Percentiles rank a stretch among this genome's conserved stretches.
These are phyloP conservation scores for Lycophotia porphyrea DNA, from an alignment of 2,888 invertebrate genomes.

Conservation along the genomic window DNA sequence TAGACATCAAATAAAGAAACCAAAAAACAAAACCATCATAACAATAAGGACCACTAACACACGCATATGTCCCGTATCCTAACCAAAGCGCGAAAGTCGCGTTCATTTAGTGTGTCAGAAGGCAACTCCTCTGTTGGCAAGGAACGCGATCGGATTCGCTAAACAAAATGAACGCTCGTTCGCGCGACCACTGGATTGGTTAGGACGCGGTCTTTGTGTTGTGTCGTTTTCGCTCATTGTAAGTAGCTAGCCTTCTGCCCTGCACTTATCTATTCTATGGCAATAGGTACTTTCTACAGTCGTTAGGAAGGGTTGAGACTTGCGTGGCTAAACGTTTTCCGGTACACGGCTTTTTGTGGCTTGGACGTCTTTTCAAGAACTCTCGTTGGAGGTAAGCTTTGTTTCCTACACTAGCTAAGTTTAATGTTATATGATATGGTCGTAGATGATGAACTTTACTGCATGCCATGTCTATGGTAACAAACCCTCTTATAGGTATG, in stretches of 20 bases:
- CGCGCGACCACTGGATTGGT: not conserved
- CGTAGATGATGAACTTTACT: not conserved
- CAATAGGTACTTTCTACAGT: conserved; percentile 32
- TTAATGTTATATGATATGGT: conserved; percentile 1
- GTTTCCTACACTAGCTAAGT: conserved; percentile 53
- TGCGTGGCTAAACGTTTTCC: conserved; percentile 66
- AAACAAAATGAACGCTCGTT: not conserved
- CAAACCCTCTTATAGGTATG: not conserved
- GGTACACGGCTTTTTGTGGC: conserved; percentile 62
- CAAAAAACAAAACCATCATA: not conserved
- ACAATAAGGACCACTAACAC: not conserved
- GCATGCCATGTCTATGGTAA: not conserved
- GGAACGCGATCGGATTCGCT: not conserved
- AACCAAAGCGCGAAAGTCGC: not conserved
- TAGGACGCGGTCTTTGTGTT: not conserved
- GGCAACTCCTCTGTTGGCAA: not conserved
- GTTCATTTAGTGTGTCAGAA: not conserved
- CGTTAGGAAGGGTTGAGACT: conserved; percentile 62
- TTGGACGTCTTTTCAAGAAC: conserved; percentile 62
- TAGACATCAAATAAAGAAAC: not conserved
- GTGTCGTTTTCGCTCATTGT: not conserved
- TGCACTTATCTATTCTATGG: not conserved
- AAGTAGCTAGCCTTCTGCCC: not conserved
- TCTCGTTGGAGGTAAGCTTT: conserved; percentile 58
- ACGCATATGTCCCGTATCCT: not conserved